These are phyloP conservation scores for Baryphthengus martii DNA, from an alignment of 2,113 vertebrate genomes.

Conservation along the genomic window DNA sequence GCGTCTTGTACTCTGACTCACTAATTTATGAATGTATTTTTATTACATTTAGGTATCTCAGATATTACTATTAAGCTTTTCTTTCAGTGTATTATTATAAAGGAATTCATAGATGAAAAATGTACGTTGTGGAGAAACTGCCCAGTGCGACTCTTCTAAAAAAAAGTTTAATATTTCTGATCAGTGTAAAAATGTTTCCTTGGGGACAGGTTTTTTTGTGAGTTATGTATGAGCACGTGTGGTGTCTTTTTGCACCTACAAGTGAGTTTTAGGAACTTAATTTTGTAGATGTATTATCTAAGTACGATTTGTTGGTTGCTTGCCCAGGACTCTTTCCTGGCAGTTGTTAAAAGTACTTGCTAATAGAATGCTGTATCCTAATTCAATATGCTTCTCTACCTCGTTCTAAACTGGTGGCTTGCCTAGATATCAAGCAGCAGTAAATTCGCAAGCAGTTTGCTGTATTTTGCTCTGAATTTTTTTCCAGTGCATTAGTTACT, in stretches of 20 bases:
- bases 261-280: background rate
- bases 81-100: background rate
- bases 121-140: background rate
- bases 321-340: background rate
- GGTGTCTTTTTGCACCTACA: background rate
- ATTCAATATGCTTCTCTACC: background rate
- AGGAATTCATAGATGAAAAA: background rate
- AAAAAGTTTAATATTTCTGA: slow-evolving; percentile 13
- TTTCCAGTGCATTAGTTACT: background rate
- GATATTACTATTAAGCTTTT: background rate
- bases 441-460: background rate
- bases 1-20: background rate
- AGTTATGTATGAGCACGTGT: background rate
- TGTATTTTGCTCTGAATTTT: background rate
- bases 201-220: background rate
- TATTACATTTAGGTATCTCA: background rate
- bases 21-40: background rate
- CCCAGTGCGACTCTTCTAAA: background rate
- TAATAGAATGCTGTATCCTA: background rate
- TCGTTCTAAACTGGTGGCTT: background rate
- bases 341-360: background rate
- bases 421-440: background rate
- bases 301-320: background rate
- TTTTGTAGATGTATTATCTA: background rate
- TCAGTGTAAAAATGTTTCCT: background rate